Evolutionary conservation across 2,797 vertebrate species (phyloP), one percentile per base, ranked within the genome.

Genomic region (Pipistrellus nathusii): DNA sequence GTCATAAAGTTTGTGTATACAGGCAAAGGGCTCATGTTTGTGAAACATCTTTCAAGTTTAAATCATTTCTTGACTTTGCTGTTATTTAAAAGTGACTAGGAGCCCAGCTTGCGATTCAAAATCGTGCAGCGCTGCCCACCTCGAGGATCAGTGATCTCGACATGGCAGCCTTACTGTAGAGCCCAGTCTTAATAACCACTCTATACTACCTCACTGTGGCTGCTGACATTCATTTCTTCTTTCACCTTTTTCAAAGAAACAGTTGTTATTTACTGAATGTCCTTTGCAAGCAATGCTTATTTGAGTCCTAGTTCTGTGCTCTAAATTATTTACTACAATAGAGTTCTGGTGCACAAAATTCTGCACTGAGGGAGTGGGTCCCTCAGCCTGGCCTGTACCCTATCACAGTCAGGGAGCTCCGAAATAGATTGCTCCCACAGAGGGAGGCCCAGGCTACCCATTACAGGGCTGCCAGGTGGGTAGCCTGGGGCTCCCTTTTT

Each of bases 11-110:
- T 87, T 91, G 30, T 4, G 6, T 72, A 8, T 30, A 23, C 55
- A 18, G 83, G 38, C 15, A 55, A 10, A 89, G 87, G 84, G 11
- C 1, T 84, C 69, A n/a, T n/a, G 14, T 38, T 91, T 84, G 8
- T 88, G 84, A 94, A 95, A 87, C 23, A 66, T 46, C 20, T 53
- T 30, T 73, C n/a, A 84, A 62, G 20, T 23, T 85, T 20, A 75
- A 90, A 78, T 44, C 3, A 62, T 81, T 85, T 95, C 25, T 82
- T 38, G 23, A 59, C 77, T 66, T 41, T 71, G 14, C 8, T 77
- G 3, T 6, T 30, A 51, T 94, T 94, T 71, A 76, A 14, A 86
- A 85, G 78, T 55, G 53, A 55, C 20, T 21, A 21, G 53, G 53
- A 55, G 20, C 53, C 53, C 53, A 9, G 53, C 6, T 20, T 8